Percentiles rank a stretch among this genome's conserved stretches.
These are phyloP conservation scores for Cordilura impudica DNA, from an alignment of 2,888 invertebrate genomes.

Conservation along the genomic window DNA sequence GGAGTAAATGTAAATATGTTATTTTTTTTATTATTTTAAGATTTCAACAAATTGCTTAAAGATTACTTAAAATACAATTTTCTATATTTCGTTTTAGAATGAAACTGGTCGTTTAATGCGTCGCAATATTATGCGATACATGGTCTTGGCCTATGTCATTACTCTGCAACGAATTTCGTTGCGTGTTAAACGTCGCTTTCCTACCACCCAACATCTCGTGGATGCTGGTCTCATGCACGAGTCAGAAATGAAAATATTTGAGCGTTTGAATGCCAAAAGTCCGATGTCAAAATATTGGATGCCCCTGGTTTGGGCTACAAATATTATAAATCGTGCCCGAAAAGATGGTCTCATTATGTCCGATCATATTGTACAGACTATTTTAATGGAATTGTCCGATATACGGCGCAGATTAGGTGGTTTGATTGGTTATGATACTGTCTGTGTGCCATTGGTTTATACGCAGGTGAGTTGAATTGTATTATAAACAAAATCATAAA, in stretches of 20 bases:
- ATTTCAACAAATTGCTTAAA: no score
- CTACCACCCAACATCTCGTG: constrained; percentile 92
- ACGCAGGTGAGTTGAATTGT: constrained; percentile 90
- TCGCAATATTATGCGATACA: constrained; percentile 92
- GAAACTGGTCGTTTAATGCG: constrained; percentile 93
- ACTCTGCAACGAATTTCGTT: constrained; percentile 92
- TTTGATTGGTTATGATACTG: constrained; percentile 93
- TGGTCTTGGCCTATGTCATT: constrained; percentile 92
- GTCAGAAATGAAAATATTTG: constrained; percentile 93
- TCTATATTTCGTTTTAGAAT: constrained; percentile 81
- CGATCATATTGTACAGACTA: constrained; percentile 95
- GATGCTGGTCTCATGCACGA: constrained; percentile 95
- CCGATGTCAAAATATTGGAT: constrained; percentile 96
- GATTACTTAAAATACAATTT: background rate
- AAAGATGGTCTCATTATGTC: constrained; percentile 90
- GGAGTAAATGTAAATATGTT: constrained; percentile 70
- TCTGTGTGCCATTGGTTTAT: constrained; percentile 94
- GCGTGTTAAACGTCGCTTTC: constrained; percentile 91
- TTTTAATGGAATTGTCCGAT: constrained; percentile 92
- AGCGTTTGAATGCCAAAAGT: constrained; percentile 92
- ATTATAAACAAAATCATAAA: no score
- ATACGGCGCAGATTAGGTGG: constrained; percentile 90
- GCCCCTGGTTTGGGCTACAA: constrained; percentile 95
- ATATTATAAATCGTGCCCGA: constrained; percentile 91
- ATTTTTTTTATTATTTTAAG: background rate